Conservation (phyloP, 2,888 invertebrate genomes). For the Epinotia nisella region DNA sequence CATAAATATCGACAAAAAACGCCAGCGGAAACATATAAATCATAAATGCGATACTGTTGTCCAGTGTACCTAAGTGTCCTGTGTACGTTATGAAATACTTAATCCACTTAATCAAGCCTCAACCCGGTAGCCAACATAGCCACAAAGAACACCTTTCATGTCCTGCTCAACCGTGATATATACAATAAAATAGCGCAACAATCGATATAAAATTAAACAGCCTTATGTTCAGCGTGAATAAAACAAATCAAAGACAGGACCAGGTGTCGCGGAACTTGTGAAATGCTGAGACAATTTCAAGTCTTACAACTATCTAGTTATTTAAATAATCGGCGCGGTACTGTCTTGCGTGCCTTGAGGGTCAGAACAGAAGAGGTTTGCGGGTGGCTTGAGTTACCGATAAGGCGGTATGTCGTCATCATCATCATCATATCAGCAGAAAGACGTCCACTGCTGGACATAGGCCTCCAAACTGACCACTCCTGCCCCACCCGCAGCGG, state of each 20-base stretch:
- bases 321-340: slow-evolving; percentile 40
- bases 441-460: too few relatives aligned
- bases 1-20: too few relatives aligned
- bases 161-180: not conserved
- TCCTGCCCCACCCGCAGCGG: too few relatives aligned
- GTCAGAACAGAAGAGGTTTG: not conserved
- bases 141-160: not conserved
- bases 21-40: not conserved
- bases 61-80: not conserved
- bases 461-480: too few relatives aligned
- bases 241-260: slow-evolving; percentile 34
- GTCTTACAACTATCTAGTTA: slow-evolving; percentile 44
- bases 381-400: not conserved
- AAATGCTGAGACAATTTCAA: slow-evolving; percentile 42
- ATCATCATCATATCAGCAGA: too few relatives aligned
- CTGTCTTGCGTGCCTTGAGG: slow-evolving; percentile 26
- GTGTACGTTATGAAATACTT: not conserved
- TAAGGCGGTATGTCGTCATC: too few relatives aligned
- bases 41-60: not conserved
- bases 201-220: slow-evolving; percentile 27
- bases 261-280: slow-evolving; percentile 43
- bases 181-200: slow-evolving; percentile 1
- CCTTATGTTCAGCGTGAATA: slow-evolving; percentile 13
- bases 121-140: not conserved
- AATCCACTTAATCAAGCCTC: slow-evolving; percentile 2